Base-by-base conservation (phyloP, 2,797 vertebrate genomes). In the Manis javanica region DNA sequence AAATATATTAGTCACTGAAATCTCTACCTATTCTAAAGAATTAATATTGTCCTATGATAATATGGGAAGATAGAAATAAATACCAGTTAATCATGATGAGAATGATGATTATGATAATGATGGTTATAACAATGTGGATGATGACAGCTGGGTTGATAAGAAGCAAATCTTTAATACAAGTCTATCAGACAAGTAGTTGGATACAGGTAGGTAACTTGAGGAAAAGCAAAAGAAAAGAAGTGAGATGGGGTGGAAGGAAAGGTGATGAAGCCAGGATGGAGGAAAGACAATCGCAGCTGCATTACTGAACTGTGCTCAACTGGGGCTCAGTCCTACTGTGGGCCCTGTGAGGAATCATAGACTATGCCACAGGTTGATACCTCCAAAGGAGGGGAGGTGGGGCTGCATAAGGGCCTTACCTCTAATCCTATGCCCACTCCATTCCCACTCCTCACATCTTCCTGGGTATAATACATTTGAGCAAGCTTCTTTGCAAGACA, bases 241-340 rank as follows among this genome's bases (percentile, higher is more conserved):
- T 18, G 9, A 51, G 29, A 16, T 24, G 18, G 2, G 1, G 6
- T 46, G 7, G 10, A n/a, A 14, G 1, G 10, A 63, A 0, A 3
- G 3, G 1, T 31, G 10, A 7, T 21, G 39, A 84, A n/a, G 75
- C 2, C 29, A 53, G 19, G 2, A 66, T 49, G 12, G 7, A 61
- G 8, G 31, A 23, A 68, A 61, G 4, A 23, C 7, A 31, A 49
- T 8, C 18, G 9, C 16, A 81, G 51, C n/a, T 42, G 2, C 42
- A 37, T 15, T 53, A 26, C 31, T 39, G 31, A 85, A n/a, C 23
- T 74, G 26, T 49, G 39, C 19, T 5, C 10, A 31, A 3, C 0
- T 18, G 49, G 42, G 24, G 7, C 7, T 21, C 23, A 51, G 1
- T 66, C 19, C 23, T 49, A 66, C 23, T 3, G 0, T 24, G 24